Evolutionary conservation across 2,888 invertebrate genomes (phyloP).

Genomic region (Drosophila atroscutellata): DNA sequence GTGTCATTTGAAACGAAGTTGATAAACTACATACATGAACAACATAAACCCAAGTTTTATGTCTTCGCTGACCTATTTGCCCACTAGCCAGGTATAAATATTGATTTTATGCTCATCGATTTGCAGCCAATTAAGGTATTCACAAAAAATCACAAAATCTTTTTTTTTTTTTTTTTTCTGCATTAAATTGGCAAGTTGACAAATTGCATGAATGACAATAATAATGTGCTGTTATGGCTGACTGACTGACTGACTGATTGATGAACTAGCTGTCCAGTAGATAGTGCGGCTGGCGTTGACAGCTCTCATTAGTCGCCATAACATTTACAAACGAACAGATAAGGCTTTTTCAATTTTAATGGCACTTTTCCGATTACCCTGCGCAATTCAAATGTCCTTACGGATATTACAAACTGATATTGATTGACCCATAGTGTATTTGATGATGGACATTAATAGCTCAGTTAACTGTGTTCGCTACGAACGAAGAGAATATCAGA

Average conservation of each 20-base stretch:
- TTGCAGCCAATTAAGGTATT: conserved; percentile 50
- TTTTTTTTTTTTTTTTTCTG: conserved; percentile 8
- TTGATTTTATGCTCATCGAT: conserved; percentile 41
- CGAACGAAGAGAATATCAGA: not conserved
- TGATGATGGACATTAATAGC: not conserved
- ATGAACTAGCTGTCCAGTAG: conserved; percentile 23
- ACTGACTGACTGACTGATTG: conserved; percentile 40
- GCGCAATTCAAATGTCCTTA: not conserved
- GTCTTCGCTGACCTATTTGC: conserved; percentile 33
- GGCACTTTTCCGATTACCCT: conserved; percentile 23
- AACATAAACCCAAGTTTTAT: conserved; percentile 19
- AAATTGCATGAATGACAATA: conserved; percentile 60
- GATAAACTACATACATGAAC: conserved; percentile 21
- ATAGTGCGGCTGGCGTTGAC: conserved; percentile 42
- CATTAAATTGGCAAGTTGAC: conserved; percentile 43
- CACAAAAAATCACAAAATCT: conserved; percentile 25
- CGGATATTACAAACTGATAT: not conserved
- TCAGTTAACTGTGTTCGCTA: not conserved
- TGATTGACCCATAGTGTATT: not conserved
- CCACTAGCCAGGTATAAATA: conserved; percentile 27
- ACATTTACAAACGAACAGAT: conserved; percentile 38
- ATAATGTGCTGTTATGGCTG: conserved; percentile 24
- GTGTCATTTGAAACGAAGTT: conserved; percentile 43
- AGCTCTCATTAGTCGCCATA: conserved; percentile 50
- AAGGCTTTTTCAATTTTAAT: conserved; percentile 32